Conservation (phyloP, 1,140 invertebrate genomes). For the Drosophila erecta region DNA sequence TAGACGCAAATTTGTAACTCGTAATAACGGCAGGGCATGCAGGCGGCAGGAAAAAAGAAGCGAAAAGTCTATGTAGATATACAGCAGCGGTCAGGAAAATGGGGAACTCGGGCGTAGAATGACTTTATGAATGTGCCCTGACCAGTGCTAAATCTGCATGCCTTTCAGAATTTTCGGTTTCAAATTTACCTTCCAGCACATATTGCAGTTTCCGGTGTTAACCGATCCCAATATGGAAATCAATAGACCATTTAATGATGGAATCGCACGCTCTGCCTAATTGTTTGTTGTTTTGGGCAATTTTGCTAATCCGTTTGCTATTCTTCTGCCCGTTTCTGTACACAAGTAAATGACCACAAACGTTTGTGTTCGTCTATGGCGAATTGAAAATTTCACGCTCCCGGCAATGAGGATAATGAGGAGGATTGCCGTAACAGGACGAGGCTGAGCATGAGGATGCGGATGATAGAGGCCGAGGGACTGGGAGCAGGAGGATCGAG, state of each 20-base stretch:
- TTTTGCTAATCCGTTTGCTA: conserved; percentile 15
- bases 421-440: conserved; percentile 63
- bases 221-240: not conserved
- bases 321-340: conserved; percentile 16
- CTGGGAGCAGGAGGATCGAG: conserved; percentile 27
- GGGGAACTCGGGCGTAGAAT: not conserved
- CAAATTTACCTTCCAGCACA: no score
- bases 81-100: conserved; percentile 13
- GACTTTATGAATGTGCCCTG: no score
- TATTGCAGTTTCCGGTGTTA: not conserved
- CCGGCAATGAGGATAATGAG: conserved; percentile 66
- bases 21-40: conserved; percentile 65
- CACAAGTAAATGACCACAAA: conserved; percentile 74
- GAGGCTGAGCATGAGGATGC: not conserved
- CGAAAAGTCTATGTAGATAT: conserved; percentile 31
- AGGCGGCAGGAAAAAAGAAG: conserved; percentile 17
- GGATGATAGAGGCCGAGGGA: not conserved
- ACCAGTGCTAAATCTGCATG: not conserved
- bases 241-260: not conserved
- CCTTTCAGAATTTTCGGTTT: no score
- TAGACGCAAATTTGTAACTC: conserved; percentile 81
- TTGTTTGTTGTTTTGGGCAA: conserved; percentile 9
- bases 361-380: conserved; percentile 57
- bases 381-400: conserved; percentile 79
- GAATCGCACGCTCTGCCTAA: not conserved